Evolutionary conservation across 2,113 vertebrate species (phyloP).

Genomic region (Stomatorhinus ivindoensis): DNA sequence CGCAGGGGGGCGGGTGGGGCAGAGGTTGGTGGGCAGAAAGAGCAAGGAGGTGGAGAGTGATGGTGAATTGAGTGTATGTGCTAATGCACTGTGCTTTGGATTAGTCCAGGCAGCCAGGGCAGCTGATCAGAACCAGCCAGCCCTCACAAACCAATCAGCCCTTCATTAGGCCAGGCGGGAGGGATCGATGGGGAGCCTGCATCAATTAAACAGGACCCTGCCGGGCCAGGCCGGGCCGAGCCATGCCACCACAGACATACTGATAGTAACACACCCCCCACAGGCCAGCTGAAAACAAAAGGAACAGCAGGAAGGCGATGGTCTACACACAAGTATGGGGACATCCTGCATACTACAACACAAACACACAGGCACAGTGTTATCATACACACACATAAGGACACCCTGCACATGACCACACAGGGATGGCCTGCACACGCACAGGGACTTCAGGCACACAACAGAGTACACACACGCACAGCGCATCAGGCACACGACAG

Average conservation of each 20-base stretch:
- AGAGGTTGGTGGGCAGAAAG: slow-evolving; percentile 26
- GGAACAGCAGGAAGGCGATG: not conserved
- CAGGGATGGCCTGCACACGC: not conserved
- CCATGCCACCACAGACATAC: slow-evolving; percentile 28
- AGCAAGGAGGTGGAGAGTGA: slow-evolving; percentile 43
- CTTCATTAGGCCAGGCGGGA: slow-evolving; percentile 72
- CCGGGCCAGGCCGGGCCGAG: not conserved
- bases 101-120: slow-evolving; percentile 53
- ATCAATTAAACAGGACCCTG: slow-evolving; percentile 69
- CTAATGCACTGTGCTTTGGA: slow-evolving; percentile 46
- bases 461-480: not conserved
- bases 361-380: not conserved
- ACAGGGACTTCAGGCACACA: not conserved
- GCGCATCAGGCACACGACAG: not conserved
- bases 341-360: not conserved
- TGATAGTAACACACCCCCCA: slow-evolving; percentile 25
- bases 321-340: not conserved
- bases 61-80: slow-evolving; percentile 57
- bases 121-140: slow-evolving; percentile 73
- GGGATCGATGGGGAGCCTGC: slow-evolving; percentile 71
- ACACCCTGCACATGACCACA: not conserved
- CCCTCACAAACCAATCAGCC: slow-evolving; percentile 76
- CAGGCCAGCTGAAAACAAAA: slow-evolving; percentile 14
- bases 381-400: not conserved
- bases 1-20: not conserved